A percentile compares a stretch with the other conserved stretches of the same genome.
These are phyloP conservation scores for Hartigia nigra DNA, from an alignment of 2,888 invertebrate species.

Conservation along the genomic window DNA sequence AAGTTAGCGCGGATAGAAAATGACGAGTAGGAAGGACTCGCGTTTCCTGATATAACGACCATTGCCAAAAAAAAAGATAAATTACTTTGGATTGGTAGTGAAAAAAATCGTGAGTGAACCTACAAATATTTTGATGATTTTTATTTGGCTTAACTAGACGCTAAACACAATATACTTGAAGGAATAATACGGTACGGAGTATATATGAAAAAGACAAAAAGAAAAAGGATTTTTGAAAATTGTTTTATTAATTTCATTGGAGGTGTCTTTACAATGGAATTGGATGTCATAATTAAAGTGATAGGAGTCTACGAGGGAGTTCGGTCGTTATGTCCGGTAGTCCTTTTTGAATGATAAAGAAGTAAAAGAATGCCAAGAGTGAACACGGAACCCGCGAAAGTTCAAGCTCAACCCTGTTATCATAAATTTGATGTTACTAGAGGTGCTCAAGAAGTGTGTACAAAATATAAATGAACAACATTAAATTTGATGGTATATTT, in stretches of 20 bases:
- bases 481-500: conserved; percentile 49
- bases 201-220: background rate
- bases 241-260: background rate
- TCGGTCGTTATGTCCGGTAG: background rate
- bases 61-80: background rate
- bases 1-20: background rate
- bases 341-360: background rate
- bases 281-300: background rate
- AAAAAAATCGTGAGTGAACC: background rate
- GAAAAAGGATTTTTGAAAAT: background rate
- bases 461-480: conserved; percentile 39
- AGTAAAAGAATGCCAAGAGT: background rate
- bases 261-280: background rate
- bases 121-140: background rate
- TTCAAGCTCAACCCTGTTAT: conserved; percentile 44
- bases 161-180: background rate
- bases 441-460: conserved; percentile 56
- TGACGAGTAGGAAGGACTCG: background rate
- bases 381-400: conserved; percentile 14
- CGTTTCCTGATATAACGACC: background rate
- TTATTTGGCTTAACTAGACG: background rate
- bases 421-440: conserved; percentile 47
- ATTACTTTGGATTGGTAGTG: background rate
- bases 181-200: background rate
- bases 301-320: background rate